phyloP scores from a whole-genome alignment of 2,113 vertebrate genomes.

The Rhineura floridana region DNA sequence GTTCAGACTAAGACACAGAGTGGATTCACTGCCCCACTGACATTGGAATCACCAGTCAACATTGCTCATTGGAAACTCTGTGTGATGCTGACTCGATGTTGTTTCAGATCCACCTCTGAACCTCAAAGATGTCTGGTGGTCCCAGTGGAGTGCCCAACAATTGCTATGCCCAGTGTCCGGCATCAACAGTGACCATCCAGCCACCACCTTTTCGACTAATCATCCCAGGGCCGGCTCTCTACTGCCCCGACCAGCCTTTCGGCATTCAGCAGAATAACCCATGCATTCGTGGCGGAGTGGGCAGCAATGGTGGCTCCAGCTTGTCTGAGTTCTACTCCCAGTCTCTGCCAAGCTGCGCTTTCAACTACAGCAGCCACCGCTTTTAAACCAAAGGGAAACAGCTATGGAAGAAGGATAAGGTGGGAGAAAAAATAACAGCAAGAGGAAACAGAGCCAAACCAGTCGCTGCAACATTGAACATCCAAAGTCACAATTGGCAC shows the following conservation, averaged over 20 bases:
- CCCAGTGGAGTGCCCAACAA: not conserved
- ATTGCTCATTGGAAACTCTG: too few relatives aligned
- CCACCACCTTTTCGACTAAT: slow-evolving; percentile 5
- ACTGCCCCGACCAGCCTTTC: not conserved
- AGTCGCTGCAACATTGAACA: too few relatives aligned
- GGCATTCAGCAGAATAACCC: not conserved
- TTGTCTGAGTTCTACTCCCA: not conserved
- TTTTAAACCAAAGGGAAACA: too few relatives aligned
- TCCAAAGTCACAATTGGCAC: too few relatives aligned
- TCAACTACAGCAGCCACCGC: too few relatives aligned
- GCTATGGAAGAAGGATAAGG: too few relatives aligned
- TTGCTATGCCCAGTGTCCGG: not conserved
- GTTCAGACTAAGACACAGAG: too few relatives aligned
- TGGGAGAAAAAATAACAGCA: too few relatives aligned
- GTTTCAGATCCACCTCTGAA: not conserved
- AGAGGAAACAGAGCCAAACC: too few relatives aligned
- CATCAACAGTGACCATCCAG: not conserved
- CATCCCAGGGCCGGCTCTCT: not conserved
- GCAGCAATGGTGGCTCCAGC: not conserved
- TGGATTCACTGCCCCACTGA: too few relatives aligned
- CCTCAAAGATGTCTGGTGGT: not conserved
- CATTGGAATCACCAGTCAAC: too few relatives aligned
- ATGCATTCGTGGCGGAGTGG: not conserved
- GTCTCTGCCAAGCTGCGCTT: too few relatives aligned
- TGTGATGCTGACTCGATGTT: not conserved